Evolutionary conservation across 1,140 invertebrate genomes (phyloP), one percentile per base, ranked within the genome.

Genomic region (Megalonaias nervosa): DNA sequence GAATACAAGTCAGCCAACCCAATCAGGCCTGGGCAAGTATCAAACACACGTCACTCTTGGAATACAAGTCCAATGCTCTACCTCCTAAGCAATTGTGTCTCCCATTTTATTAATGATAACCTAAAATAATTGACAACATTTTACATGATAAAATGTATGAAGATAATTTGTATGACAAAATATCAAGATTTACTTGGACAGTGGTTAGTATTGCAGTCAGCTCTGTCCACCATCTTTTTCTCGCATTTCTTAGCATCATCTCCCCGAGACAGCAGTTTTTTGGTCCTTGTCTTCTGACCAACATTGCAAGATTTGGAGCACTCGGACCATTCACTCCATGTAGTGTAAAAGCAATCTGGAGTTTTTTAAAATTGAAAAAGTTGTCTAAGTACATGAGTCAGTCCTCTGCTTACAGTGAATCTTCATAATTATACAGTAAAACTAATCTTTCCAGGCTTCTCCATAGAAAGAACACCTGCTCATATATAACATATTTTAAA

Each of bases 261-360:
- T 5, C 57, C 58, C 9, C 71, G 73, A 56, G 56, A 60, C 21
- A 67, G 65, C 16, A 74, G 66, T n/a, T 62, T 23, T n/a, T 77
- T 64, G 16, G 61, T 71, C 62, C 80, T 59, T 16, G 23, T 19
- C 57, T 67, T 72, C 55, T 73, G 72, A 21, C 82, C 82, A 59
- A 74, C 77, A 38, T 77, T 77, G 77, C 82, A 83, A 2, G 72
- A 61, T 48, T 79, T 79, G 11, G 71, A 74, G 65, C 80, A 81
- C 31, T 64, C 23, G 9, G 72, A 61, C 80, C 80, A 81, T 48
- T 19, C 4, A 23, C 23, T 59, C 80, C 81, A 80, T 58, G 67
- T 23, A 17, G 69, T 64, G 67, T 81, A 80, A 48, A 48, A 31
- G 59, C 81, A 82, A 16, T 77, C 81, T 80, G 65, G 21, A 57